Percentiles rank a stretch among this genome's conserved stretches.
These are phyloP conservation scores for Eumaeus atala DNA, from an alignment of 1,140 invertebrate species.

Conservation along the genomic window DNA sequence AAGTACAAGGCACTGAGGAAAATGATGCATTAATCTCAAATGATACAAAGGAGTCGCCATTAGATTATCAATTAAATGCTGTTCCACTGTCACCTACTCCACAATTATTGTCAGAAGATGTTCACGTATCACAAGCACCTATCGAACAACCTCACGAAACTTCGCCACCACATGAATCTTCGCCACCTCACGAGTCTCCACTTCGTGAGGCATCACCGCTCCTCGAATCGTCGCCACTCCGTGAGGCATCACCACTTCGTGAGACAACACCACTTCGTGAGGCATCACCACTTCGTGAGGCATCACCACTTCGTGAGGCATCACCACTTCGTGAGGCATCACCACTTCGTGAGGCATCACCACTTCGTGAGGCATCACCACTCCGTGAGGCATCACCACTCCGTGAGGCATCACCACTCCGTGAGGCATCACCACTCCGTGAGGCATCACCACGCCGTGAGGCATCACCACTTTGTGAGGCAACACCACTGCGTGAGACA, in stretches of 20 bases:
- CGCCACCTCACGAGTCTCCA: constrained; percentile 18
- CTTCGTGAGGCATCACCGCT: constrained; percentile 30
- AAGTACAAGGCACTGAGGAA: constrained; percentile 24
- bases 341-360: constrained; percentile 19
- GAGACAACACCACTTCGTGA: constrained; percentile 25
- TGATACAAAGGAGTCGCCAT: not conserved
- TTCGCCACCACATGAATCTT: constrained; percentile 22
- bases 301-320: constrained; percentile 17
- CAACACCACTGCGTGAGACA: constrained; percentile 22
- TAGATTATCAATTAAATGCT: not conserved
- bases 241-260: constrained; percentile 22
- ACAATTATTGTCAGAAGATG: not conserved
- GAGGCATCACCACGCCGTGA: constrained; percentile 24
- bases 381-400: constrained; percentile 21
- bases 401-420: constrained; percentile 21
- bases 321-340: not conserved
- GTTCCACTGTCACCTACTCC: constrained; percentile 1
- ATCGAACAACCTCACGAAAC: constrained; percentile 21
- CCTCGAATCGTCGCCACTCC: constrained; percentile 24
- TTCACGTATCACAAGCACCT: constrained; percentile 25
- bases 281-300: constrained; percentile 15
- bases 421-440: constrained; percentile 19
- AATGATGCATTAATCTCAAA: constrained; percentile 14
- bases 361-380: constrained; percentile 17
- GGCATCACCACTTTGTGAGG: constrained; percentile 28